These are phyloP conservation scores for Peromyscus melanophrys DNA, from an alignment of 2,797 vertebrate genomes.

Conservation along the genomic window DNA sequence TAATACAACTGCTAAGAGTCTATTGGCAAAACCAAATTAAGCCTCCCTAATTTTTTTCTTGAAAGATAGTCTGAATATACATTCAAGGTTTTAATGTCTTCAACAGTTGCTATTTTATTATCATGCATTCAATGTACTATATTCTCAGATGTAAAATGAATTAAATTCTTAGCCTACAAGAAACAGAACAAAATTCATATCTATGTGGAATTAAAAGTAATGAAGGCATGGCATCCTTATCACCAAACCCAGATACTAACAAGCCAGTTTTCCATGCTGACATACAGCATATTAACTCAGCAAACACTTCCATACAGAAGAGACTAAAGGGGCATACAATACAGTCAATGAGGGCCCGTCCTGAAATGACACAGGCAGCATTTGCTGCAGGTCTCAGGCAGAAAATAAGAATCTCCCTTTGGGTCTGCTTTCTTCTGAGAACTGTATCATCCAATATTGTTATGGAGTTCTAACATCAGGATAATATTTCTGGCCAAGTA, in stretches of 20 bases:
- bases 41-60: not conserved
- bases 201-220: not conserved
- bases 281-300: not conserved
- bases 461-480: fast-evolving
- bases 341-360: not conserved
- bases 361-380: not conserved
- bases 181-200: not conserved
- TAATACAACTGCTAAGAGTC: not conserved
- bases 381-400: not conserved
- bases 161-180: not conserved
- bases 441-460: not conserved
- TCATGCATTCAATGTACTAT: not conserved
- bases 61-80: not conserved
- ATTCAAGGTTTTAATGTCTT: not conserved
- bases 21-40: not conserved
- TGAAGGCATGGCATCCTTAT: not conserved
- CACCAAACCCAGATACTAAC: not conserved
- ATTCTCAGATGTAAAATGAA: not conserved
- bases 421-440: not conserved
- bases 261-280: too few relatives aligned
- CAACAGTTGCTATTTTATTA: too few relatives aligned
- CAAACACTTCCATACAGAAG: not conserved
- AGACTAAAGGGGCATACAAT: not conserved
- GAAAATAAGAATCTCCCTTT: too few relatives aligned
- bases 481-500: not conserved